Evolutionary conservation across 2,113 vertebrate genomes (phyloP).

Genomic region (Dinomys branickii): DNA sequence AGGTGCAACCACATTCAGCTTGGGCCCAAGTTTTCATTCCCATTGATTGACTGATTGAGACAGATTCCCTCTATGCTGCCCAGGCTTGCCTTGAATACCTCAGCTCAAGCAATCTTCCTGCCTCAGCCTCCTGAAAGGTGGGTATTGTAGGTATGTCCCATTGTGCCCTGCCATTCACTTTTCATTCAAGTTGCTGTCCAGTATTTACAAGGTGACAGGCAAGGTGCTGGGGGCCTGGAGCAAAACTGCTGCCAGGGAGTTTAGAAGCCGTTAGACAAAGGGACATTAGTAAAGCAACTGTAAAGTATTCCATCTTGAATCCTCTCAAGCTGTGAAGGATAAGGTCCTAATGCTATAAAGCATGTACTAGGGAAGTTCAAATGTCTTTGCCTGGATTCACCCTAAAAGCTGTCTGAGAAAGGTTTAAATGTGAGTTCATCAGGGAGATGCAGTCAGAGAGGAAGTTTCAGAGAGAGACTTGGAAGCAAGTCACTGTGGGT

Average conservation of each 20-base stretch:
- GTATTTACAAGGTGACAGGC: background rate
- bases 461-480: background rate
- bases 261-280: background rate
- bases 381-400: background rate
- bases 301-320: background rate
- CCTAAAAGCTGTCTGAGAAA: background rate
- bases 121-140: background rate
- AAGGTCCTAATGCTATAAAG: background rate
- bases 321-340: background rate
- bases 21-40: background rate
- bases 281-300: background rate
- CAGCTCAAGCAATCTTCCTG: background rate
- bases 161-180: too few species aligned
- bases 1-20: background rate
- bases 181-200: background rate
- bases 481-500: background rate
- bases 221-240: background rate
- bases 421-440: background rate
- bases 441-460: background rate
- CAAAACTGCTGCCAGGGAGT: background rate
- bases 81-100: background rate
- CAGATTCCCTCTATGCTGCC: background rate
- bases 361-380: fast-evolving
- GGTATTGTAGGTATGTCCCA: too few species aligned
- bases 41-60: background rate